Evolutionary conservation across 2,113 vertebrate genomes (phyloP).

Genomic region (Paracanthobrama guichenoti): DNA sequence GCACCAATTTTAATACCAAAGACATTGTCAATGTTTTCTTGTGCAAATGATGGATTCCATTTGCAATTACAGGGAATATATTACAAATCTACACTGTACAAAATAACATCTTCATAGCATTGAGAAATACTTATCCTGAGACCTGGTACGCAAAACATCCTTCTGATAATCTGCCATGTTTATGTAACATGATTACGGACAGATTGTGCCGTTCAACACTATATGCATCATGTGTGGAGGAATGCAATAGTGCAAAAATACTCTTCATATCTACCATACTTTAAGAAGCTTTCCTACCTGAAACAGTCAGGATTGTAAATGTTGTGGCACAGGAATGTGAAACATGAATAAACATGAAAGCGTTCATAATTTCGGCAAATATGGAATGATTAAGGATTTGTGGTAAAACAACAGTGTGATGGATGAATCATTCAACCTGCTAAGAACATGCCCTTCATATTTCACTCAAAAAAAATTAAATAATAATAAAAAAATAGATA

Average conservation of each 20-base stretch:
- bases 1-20: constrained; percentile 31
- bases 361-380: not conserved
- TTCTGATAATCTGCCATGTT: not conserved
- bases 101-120: not conserved
- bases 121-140: constrained; percentile 31
- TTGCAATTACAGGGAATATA: constrained; percentile 2
- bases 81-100: constrained; percentile 12
- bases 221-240: constrained; percentile 17
- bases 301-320: not conserved
- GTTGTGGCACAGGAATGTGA: not conserved
- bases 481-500: not conserved
- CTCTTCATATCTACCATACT: not conserved
- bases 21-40: not conserved
- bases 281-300: not conserved
- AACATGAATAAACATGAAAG: not conserved
- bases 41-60: not conserved
- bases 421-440: not conserved
- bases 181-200: not conserved
- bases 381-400: not conserved
- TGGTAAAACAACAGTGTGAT: not conserved
- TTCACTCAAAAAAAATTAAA: not conserved
- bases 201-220: not conserved
- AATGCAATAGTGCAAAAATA: constrained; percentile 17
- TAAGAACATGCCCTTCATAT: not conserved
- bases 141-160: not conserved